Evolutionary conservation across 2,888 invertebrate species (phyloP), one percentile per base, ranked within the genome.

Genomic region (Lepeophtheirus nordmannii): DNA sequence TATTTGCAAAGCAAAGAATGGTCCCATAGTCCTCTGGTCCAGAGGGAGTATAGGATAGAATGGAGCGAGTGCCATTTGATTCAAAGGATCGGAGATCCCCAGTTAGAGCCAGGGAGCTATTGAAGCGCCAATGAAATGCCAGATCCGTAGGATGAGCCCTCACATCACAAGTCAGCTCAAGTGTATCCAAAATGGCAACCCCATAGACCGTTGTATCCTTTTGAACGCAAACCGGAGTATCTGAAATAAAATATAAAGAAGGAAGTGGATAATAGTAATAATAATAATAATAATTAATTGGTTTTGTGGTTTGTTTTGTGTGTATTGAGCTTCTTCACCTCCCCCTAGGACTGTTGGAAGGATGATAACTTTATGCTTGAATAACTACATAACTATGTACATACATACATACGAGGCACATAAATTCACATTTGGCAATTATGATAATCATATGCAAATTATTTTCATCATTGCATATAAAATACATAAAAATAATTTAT

Each of bases 1-100:
- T 64, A n/a, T 56, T 56, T 46, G 41, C 64, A 56, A 41, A 64
- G 56, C 64, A 64, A 14, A 64, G 57, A 56, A 64, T 56, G 23
- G 64, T 64, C 20, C 64, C 64, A 64, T 41, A 64, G n/a, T 62
- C 62, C 57, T 30, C 23, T 8, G 20, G 30, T 17, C 37, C 39
- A 12, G 38, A 37, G 9, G 60, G 60, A 23, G 60, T 37, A 30
- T 37, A 60, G 1, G 60, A 37, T 20, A 60, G 60, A 23, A 60
- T 37, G 60, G 60, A 60, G 23, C 60, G 60, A 11, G 22, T 22
- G 1, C 37, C 60, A 22, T 60, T 60, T 20, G 30, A 30, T 12
- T 20, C 39, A 60, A 60, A 60, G 60, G 30, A 23, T 30, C 39
- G n/a, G 22, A 60, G 60, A 57, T 60, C 60, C 12, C 30, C 30